These are phyloP conservation scores for Poecilobothrus nobilitatus DNA, from an alignment of 2,888 invertebrate genomes.

Conservation along the genomic window DNA sequence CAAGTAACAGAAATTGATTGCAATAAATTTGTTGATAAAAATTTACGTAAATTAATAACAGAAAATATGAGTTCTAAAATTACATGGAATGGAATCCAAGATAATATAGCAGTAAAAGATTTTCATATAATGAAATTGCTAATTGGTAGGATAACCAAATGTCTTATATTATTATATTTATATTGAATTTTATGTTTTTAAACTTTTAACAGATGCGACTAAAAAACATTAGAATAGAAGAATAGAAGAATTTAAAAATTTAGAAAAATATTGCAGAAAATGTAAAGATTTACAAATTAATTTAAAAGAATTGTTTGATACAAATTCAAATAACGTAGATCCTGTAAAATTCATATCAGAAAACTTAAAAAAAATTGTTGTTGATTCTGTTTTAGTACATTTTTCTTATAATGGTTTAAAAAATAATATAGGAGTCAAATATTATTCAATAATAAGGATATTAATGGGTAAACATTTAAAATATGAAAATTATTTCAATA, in stretches of 20 bases:
- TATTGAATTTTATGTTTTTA: too few relatives aligned
- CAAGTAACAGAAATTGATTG: neutral
- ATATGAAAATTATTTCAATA: neutral
- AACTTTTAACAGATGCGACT: neutral
- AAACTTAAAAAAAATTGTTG: neutral
- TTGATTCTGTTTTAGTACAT: neutral
- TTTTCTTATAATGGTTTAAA: neutral
- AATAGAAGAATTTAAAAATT: neutral
- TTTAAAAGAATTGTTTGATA: neutral
- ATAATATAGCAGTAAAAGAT: neutral
- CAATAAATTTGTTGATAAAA: neutral
- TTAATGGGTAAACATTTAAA: neutral
- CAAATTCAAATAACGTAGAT: neutral
- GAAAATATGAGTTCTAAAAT: neutral
- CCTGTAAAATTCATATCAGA: neutral
- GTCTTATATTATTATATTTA: too few relatives aligned
- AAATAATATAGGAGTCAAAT: neutral
- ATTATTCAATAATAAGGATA: neutral
- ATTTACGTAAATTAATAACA: conserved; percentile 3
- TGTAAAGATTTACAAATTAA: neutral
- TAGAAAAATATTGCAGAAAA: neutral
- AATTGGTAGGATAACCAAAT: neutral
- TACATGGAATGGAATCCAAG: neutral
- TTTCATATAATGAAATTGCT: neutral
- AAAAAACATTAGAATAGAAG: neutral